Evolutionary conservation across 2,797 vertebrate genomes (phyloP).

Genomic region (Hemibagrus guttatus): DNA sequence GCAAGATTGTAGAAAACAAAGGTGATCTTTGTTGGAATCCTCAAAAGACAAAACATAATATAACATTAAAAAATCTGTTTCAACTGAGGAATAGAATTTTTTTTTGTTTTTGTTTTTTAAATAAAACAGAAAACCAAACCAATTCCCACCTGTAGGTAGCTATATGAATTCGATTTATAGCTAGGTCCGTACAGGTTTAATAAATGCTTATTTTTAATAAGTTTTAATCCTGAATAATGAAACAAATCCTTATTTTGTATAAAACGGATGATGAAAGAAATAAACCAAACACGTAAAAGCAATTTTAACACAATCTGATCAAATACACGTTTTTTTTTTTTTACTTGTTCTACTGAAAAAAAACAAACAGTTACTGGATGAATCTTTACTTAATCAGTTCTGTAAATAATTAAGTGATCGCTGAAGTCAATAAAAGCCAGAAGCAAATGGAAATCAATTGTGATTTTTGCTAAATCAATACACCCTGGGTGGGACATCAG

Average conservation of each 20-base stretch:
- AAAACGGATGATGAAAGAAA: background rate
- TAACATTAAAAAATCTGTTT: background rate
- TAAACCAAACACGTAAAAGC: background rate
- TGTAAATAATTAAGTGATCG: background rate
- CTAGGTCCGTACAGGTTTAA: background rate
- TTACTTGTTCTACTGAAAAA: background rate
- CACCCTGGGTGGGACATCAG: background rate
- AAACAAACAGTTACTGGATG: background rate
- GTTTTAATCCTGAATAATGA: too few species aligned
- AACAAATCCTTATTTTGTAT: too few species aligned
- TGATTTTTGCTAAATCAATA: slow-evolving; percentile 12
- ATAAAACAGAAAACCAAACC: background rate
- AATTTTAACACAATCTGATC: background rate
- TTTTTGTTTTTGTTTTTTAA: too few species aligned
- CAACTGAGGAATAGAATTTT: too few species aligned
- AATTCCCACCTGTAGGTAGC: background rate
- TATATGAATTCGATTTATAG: background rate
- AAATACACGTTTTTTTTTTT: background rate
- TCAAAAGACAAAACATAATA: background rate
- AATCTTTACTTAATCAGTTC: background rate
- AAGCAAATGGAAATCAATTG: slow-evolving; percentile 14
- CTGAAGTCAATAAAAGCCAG: background rate
- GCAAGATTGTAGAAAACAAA: background rate
- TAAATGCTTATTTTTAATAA: too few species aligned
- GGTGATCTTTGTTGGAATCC: background rate